Evolutionary conservation across 2,797 vertebrate genomes (phyloP).

Genomic region (Valencia hispanica): DNA sequence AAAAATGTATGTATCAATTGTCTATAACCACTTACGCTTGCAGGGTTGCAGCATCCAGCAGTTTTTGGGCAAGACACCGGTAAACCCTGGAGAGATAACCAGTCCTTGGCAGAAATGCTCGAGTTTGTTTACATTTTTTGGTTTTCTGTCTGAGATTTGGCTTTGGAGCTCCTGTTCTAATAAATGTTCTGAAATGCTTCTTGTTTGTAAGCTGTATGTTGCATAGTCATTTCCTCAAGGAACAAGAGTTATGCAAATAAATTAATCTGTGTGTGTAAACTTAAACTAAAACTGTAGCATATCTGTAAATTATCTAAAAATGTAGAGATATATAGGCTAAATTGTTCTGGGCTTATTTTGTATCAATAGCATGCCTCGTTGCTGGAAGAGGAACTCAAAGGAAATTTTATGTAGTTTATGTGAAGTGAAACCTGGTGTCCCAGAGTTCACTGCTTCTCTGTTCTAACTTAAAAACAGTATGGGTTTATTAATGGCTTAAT

Average conservation of each 20-base stretch:
- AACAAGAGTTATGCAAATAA: neutral
- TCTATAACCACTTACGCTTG: too few species aligned
- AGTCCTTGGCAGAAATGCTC: too few species aligned
- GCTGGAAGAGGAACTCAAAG: slow-evolving; percentile 5
- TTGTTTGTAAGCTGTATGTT: neutral
- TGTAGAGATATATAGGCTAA: neutral
- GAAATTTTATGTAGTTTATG: neutral
- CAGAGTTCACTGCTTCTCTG: neutral
- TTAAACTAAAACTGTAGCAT: neutral
- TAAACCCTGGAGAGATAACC: too few species aligned
- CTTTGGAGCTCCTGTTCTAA: neutral
- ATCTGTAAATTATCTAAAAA: neutral
- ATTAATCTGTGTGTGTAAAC: neutral
- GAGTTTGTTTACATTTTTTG: too few species aligned
- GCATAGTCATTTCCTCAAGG: neutral
- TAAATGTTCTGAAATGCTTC: too few species aligned
- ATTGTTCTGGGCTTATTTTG: neutral
- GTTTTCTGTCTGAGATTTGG: too few species aligned
- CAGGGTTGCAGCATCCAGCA: too few species aligned
- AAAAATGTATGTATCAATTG: too few species aligned
- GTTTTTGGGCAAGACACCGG: too few species aligned
- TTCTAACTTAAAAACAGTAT: neutral
- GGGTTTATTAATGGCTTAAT: neutral
- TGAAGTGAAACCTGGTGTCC: neutral
- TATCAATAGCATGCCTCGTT: neutral